Evolutionary conservation across 2,797 vertebrate species (phyloP).

Genomic region (Enteromius viviparus): DNA sequence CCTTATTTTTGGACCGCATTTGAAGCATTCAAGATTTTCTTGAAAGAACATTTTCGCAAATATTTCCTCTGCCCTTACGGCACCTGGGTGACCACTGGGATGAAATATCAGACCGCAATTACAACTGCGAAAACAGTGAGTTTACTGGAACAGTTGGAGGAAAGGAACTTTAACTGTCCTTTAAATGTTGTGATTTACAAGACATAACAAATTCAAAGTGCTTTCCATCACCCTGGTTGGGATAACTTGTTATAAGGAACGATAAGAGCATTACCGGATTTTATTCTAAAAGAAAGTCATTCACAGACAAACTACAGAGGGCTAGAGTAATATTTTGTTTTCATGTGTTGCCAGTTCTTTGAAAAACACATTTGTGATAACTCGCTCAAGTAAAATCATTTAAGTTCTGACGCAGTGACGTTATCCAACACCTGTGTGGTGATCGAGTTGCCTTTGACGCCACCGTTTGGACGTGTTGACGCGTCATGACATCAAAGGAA

Average conservation of each 20-base stretch:
- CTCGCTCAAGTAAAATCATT: neutral
- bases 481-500: conserved; percentile 29
- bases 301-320: conserved; percentile 57
- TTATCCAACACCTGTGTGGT: conserved; percentile 45
- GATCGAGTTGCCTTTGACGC: conserved; percentile 36
- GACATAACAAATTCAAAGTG: neutral
- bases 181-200: conserved; percentile 5
- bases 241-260: neutral
- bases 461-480: neutral
- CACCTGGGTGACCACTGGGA: neutral
- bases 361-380: conserved; percentile 68
- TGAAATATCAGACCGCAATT: conserved; percentile 24
- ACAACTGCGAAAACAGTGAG: neutral
- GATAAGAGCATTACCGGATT: neutral
- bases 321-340: conserved; percentile 59
- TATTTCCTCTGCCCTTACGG: neutral
- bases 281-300: conserved; percentile 44
- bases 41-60: conserved; percentile 15
- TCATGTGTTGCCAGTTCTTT: conserved; percentile 61
- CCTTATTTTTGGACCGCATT: neutral
- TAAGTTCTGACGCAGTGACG: conserved; percentile 56
- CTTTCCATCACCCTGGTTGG: neutral
- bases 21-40: neutral
- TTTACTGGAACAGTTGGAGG: neutral
- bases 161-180: conserved; percentile 1